phyloP scores from a whole-genome alignment of 2,797 vertebrate species.

The Rallus crepitans region DNA sequence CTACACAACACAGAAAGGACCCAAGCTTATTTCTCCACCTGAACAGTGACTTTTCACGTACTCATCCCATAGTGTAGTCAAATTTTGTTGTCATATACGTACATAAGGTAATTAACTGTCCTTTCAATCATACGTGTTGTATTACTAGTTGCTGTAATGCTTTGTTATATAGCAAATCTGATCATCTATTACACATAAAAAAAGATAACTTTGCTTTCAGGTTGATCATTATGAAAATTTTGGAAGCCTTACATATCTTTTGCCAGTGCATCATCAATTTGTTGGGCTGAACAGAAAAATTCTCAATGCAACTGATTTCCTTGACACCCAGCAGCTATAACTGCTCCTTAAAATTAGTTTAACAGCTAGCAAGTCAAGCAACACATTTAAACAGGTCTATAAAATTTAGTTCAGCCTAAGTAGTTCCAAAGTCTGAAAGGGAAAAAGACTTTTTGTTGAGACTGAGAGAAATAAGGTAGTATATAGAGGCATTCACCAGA shows the following conservation, averaged over 20 bases:
- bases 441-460: not conserved
- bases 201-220: not conserved
- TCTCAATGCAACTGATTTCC: not conserved
- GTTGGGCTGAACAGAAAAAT: not conserved
- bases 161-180: not conserved
- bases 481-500: not conserved
- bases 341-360: not conserved
- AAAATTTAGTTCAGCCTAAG: not conserved
- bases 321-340: not conserved
- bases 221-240: not conserved
- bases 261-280: not conserved
- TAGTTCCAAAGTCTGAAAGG: not conserved
- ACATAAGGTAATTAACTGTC: not conserved
- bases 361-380: not conserved
- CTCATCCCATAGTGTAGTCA: not conserved
- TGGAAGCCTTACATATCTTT: not conserved
- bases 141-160: not conserved
- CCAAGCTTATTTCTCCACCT: not conserved
- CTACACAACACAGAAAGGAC: not conserved
- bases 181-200: not conserved
- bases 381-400: not conserved
- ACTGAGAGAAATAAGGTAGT: not conserved
- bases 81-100: not conserved
- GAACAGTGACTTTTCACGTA: not conserved
- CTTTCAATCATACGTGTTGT: not conserved